Evolutionary conservation across 1,140 invertebrate genomes (phyloP), one percentile per base, ranked within the genome.

Genomic region (Drosophila repletoides): DNA sequence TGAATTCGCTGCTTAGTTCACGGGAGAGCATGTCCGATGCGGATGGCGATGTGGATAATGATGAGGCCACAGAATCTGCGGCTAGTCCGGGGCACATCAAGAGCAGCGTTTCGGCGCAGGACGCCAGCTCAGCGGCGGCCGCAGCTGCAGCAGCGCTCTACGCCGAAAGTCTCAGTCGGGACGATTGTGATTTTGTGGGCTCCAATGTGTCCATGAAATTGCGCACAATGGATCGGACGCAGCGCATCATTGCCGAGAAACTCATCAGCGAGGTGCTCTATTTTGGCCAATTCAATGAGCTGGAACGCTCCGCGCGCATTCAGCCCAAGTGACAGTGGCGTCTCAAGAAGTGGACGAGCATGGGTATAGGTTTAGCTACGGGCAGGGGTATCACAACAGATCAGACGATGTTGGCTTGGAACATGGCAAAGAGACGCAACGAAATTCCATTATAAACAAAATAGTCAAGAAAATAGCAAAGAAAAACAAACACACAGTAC

Each of bases 211-310:
- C 90, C 1, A 61, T 90, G 24, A 91, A 91, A 41, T 65, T 91
- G 21, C 72, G 91, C 3, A 81, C 87, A 2, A 91, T 91, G 91
- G 74, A 88, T 46, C 81, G 88, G 0, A 88, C 90, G 4, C 91
- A 91, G 40, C 63, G 90, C 29, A 89, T 80, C 41, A 90, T 91
- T 51, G 91, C 91, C 17, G 89, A 91, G 69, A 91, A 90, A 53
- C 74, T 91, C 1, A 91, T 91, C 33, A 84, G 89, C 21, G 90
- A 91, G 64, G 84, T 91, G 31, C 76, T 91, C 43, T 91, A 89
- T 72, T 89, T 91, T 60, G 91, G 91, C 0, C 90, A 90, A 19
- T 90, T 91, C 43, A 89, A 88, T 26, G 88, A 89, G 40, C 66
- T 89, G 52, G 88, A 89, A 21, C 70, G 88, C 1, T 80, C 72